These are phyloP conservation scores for Calliphora vomitoria DNA, from an alignment of 2,888 invertebrate species.

Conservation along the genomic window DNA sequence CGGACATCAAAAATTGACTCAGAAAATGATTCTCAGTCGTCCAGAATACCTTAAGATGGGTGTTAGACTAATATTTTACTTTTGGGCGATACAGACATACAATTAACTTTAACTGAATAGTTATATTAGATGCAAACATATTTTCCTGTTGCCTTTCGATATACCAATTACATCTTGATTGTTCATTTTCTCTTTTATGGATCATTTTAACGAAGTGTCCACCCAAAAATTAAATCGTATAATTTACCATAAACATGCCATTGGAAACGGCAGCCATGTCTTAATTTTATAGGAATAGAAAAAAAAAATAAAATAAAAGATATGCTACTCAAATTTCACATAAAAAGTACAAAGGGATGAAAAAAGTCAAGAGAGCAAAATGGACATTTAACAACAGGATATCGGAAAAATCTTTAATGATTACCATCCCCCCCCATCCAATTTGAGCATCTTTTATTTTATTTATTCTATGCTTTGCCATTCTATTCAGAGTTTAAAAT, in stretches of 20 bases:
- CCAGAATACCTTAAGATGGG: too few species aligned
- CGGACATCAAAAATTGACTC: too few species aligned
- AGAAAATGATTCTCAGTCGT: too few species aligned
- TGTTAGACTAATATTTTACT: too few species aligned
- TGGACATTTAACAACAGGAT: slow-evolving; percentile 56
- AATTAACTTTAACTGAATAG: too few species aligned
- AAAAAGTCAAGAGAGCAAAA: not conserved
- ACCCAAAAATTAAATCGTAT: slow-evolving; percentile 29
- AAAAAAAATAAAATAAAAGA: not conserved
- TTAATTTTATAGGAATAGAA: slow-evolving; percentile 19
- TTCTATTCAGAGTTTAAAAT: too few species aligned
- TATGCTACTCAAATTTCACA: slow-evolving; percentile 44
- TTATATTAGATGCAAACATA: too few species aligned
- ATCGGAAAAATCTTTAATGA: slow-evolving; percentile 44
- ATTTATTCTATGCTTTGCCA: slow-evolving; percentile 5
- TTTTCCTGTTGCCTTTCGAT: not conserved
- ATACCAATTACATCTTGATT: not conserved
- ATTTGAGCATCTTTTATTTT: not conserved
- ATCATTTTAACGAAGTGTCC: slow-evolving; percentile 11
- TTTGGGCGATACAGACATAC: too few species aligned
- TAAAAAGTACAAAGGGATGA: slow-evolving; percentile 18
- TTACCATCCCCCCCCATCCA: not conserved
- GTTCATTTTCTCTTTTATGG: not conserved
- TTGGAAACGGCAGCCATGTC: slow-evolving; percentile 14
- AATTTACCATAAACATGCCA: slow-evolving; percentile 41